Conservation (phyloP, 2,113 vertebrate species). For the Nymphicus hollandicus region DNA sequence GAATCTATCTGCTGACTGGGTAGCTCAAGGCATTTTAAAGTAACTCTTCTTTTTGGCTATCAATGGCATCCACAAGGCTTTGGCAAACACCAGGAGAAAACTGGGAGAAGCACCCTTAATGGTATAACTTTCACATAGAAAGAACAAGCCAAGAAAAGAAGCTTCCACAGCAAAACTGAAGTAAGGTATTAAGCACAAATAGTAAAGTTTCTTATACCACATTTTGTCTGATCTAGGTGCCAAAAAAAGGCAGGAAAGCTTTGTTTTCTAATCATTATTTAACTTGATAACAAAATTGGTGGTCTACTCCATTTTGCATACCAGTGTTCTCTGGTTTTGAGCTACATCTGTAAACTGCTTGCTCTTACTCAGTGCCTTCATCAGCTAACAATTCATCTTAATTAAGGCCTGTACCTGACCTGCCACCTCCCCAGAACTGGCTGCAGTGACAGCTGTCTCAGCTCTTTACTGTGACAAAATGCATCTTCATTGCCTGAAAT, state of each 20-base stretch:
- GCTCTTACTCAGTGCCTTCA: constrained; percentile 2
- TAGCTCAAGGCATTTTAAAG: background rate
- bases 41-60: background rate
- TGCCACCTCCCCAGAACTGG: background rate
- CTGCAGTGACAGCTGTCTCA: background rate
- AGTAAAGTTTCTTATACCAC: background rate
- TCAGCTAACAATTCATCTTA: background rate
- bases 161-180: background rate
- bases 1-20: background rate
- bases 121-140: accelerated
- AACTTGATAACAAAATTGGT: background rate
- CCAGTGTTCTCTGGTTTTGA: background rate
- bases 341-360: background rate
- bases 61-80: background rate
- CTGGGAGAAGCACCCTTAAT: background rate
- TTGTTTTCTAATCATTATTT: background rate
- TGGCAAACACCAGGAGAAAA: background rate
- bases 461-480: background rate
- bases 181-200: background rate
- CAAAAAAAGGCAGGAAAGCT: background rate
- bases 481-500: background rate
- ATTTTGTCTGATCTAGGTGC: background rate
- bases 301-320: background rate
- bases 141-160: background rate
- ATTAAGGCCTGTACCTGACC: constrained; percentile 17